Conservation (phyloP, 1,140 invertebrate genomes). For the Brachionus rotundiformis region DNA sequence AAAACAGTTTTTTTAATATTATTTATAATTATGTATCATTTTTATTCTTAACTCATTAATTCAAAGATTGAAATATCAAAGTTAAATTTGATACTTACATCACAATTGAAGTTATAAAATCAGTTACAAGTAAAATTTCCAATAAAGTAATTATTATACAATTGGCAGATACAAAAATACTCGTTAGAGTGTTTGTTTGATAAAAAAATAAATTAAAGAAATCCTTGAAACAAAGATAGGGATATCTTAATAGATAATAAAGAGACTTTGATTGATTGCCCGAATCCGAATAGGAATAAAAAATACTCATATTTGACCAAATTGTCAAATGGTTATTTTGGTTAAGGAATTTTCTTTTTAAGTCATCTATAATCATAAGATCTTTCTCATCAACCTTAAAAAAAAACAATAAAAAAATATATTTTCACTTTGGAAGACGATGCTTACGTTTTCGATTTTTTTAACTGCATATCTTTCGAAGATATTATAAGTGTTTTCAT, state of each 20-base stretch:
- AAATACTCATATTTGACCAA: constrained; percentile 17
- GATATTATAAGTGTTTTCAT: not conserved
- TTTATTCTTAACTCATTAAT: too few species aligned
- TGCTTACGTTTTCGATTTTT: not conserved
- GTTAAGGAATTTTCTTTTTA: constrained; percentile 24
- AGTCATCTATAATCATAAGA: not conserved
- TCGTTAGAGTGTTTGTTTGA: not conserved
- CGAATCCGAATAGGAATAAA: not conserved
- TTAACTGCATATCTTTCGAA: constrained; percentile 2
- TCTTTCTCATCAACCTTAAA: not conserved
- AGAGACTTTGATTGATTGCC: not conserved
- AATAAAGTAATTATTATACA: not conserved
- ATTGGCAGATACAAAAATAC: constrained; percentile 1
- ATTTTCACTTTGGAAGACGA: not conserved
- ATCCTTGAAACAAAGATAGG: not conserved
- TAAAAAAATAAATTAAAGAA: constrained; percentile 31
- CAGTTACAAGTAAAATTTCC: not conserved
- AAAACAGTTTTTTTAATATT: too few species aligned
- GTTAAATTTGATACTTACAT: not conserved
- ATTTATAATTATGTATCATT: too few species aligned
- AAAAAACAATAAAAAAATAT: not conserved
- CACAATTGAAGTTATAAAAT: not conserved
- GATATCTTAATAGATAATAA: not conserved
- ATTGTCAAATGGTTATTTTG: not conserved
- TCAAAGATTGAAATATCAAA: too few species aligned